Evolutionary conservation across 1,140 invertebrate genomes (phyloP).

Genomic region (Chlorops oryzae): DNA sequence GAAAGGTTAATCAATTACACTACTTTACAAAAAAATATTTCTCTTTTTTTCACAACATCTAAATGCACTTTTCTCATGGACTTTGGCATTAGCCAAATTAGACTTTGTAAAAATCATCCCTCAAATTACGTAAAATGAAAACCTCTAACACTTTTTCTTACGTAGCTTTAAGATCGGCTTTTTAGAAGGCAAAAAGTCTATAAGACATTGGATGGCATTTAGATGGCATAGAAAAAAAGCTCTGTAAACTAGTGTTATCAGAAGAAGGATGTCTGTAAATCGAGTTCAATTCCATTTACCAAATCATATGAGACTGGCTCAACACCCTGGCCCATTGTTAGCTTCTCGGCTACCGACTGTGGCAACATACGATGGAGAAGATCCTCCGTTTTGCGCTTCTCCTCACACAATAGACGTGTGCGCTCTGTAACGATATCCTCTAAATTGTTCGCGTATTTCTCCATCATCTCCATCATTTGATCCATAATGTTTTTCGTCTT

Average conservation of each 20-base stretch:
- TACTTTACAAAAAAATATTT: not conserved
- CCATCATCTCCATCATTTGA: slow-evolving; percentile 95
- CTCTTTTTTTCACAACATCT: too few species aligned
- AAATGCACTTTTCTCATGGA: too few species aligned
- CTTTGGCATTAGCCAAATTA: too few species aligned
- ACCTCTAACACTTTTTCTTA: too few species aligned
- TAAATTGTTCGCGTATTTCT: slow-evolving; percentile 89
- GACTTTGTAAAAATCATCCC: too few species aligned
- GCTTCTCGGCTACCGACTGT: slow-evolving; percentile 75
- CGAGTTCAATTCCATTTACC: slow-evolving; percentile 33
- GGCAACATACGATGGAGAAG: slow-evolving; percentile 89
- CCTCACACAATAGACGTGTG: slow-evolving; percentile 80
- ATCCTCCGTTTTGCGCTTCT: slow-evolving; percentile 91
- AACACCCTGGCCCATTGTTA: slow-evolving; percentile 83
- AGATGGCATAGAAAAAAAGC: too few species aligned
- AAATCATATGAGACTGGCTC: slow-evolving; percentile 91
- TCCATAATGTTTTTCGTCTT: slow-evolving; percentile 90
- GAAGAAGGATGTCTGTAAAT: not conserved
- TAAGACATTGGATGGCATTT: too few species aligned
- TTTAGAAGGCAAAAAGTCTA: too few species aligned
- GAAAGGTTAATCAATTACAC: not conserved
- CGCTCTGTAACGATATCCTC: slow-evolving; percentile 87
- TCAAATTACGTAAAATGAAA: too few species aligned
- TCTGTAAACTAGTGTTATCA: too few species aligned
- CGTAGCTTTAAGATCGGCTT: too few species aligned